Conservation (phyloP, 1,140 invertebrate species). For the Euwallacea fornicatus region DNA sequence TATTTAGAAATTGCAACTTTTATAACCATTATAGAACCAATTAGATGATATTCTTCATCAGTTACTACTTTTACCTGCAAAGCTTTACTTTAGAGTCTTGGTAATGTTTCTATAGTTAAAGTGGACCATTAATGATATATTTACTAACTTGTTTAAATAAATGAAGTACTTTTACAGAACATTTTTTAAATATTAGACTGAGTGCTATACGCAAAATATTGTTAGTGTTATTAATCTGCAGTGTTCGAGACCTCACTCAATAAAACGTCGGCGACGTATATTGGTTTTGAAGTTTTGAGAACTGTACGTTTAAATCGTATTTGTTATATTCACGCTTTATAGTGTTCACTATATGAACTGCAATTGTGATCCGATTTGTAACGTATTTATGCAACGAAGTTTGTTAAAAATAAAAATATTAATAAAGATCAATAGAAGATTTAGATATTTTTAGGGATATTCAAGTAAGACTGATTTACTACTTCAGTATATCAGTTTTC, state of each 20-base stretch:
- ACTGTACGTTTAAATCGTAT: conserved; percentile 33
- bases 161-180: conserved; percentile 36
- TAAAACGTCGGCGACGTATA: neutral
- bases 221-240: conserved; percentile 44
- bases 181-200: conserved; percentile 45
- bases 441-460: conserved; percentile 15
- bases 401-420: conserved; percentile 44
- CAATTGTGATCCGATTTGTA: conserved; percentile 53
- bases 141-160: conserved; percentile 1
- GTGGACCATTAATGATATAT: conserved; percentile 18
- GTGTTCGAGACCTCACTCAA: neutral
- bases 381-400: conserved; percentile 53
- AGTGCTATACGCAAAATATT: conserved; percentile 46
- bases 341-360: conserved; percentile 55
- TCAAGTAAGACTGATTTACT: conserved; percentile 14
- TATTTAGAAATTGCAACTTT: neutral
- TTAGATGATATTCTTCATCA: neutral
- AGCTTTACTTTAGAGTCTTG: neutral
- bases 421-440: conserved; percentile 26
- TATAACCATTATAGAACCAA: neutral
- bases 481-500: too few relatives aligned
- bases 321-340: conserved; percentile 52
- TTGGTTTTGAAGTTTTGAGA: conserved; percentile 2
- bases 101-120: neutral
- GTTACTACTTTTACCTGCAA: neutral